These are phyloP conservation scores for Henicopernis longicauda DNA, from an alignment of 2,113 vertebrate genomes.

Conservation along the genomic window DNA sequence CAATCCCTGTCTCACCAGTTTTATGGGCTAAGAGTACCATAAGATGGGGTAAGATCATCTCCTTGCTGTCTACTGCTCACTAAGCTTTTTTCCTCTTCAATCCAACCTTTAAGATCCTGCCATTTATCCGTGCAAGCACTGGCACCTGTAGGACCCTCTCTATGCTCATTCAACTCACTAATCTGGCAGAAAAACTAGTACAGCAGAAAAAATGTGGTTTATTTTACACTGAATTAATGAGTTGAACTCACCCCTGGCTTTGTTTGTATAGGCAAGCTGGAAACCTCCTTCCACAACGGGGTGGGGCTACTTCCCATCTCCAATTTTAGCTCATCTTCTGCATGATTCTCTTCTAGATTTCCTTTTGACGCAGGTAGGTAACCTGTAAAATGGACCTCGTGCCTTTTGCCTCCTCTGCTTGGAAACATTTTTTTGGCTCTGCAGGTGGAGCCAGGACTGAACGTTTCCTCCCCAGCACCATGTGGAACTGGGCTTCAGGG, in stretches of 20 bases:
- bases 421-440: neutral
- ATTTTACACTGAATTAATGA: neutral
- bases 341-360: neutral
- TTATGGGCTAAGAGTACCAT: neutral
- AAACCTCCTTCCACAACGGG: neutral
- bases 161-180: neutral
- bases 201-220: neutral
- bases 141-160: neutral
- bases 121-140: neutral
- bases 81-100: neutral
- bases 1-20: neutral
- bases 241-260: neutral
- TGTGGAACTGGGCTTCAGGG: neutral
- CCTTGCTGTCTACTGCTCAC: neutral
- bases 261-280: neutral
- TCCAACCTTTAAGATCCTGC: neutral
- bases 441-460: neutral
- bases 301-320: neutral
- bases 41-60: neutral
- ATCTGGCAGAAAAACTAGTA: neutral
- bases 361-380: neutral
- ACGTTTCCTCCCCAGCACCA: neutral
- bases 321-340: neutral
- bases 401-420: neutral
- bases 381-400: neutral